Conservation (phyloP, 2,113 vertebrate species). For the Cygnus atratus region DNA sequence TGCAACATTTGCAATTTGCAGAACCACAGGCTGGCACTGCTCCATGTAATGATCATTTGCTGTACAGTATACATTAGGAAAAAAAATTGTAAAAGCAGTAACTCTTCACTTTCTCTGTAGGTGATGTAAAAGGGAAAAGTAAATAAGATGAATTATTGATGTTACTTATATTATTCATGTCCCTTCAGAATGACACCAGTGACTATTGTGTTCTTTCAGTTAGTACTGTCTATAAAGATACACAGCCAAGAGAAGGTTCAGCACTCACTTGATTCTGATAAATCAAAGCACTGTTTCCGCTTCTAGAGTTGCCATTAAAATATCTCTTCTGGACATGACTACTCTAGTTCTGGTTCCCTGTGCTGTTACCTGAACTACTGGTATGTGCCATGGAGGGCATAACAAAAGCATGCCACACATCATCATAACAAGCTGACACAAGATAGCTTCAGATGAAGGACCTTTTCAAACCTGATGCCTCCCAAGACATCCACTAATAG, state of each 20-base stretch:
- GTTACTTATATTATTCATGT: background rate
- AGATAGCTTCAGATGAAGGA: background rate
- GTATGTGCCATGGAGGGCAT: background rate
- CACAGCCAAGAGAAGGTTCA: background rate
- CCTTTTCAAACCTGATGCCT: conserved; percentile 3
- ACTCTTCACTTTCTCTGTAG: conserved; percentile 12
- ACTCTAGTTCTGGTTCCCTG: background rate
- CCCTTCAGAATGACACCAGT: background rate
- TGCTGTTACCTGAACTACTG: background rate
- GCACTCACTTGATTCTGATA: background rate
- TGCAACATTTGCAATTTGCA: conserved; percentile 30
- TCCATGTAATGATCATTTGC: conserved; percentile 7
- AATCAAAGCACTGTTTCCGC: background rate
- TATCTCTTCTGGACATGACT: background rate
- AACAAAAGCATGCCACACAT: background rate
- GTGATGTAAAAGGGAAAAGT: conserved; percentile 18
- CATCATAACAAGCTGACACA: conserved; percentile 28
- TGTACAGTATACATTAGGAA: background rate
- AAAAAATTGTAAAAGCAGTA: background rate
- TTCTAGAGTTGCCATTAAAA: conserved; percentile 14
- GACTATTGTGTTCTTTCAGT: background rate
- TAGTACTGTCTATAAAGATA: background rate
- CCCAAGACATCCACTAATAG: conserved; percentile 4
- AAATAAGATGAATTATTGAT: conserved; percentile 31
- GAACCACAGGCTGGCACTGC: background rate